A percentile compares a stretch with the other conserved stretches of the same genome.
These are phyloP conservation scores for Leptodactylus fallax DNA, from an alignment of 2,797 vertebrate species.

Conservation along the genomic window DNA sequence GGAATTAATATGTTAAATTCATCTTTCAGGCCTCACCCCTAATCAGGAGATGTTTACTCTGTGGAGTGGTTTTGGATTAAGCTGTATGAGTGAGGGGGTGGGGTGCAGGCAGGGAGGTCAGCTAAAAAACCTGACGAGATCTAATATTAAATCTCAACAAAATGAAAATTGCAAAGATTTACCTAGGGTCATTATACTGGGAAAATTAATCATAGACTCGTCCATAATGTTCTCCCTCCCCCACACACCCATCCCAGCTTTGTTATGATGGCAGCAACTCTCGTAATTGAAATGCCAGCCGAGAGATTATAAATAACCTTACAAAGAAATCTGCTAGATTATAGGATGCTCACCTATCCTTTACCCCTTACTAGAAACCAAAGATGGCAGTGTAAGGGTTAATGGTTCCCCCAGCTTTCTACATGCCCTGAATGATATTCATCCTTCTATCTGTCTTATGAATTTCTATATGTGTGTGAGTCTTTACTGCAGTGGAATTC, in stretches of 20 bases:
- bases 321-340: not conserved
- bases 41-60: constrained; percentile 84
- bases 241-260: constrained; percentile 67
- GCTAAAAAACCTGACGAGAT: constrained; percentile 73
- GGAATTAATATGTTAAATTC: constrained; percentile 76
- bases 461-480: not conserved
- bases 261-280: not conserved
- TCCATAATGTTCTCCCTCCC: constrained; percentile 70
- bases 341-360: not conserved
- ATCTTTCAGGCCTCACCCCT: constrained; percentile 77
- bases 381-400: not conserved
- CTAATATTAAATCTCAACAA: constrained; percentile 96
- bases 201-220: constrained; percentile 90
- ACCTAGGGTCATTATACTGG: constrained; percentile 87
- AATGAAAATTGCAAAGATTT: constrained; percentile 98
- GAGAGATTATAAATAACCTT: constrained; percentile 30
- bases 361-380: not conserved
- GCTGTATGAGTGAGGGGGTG: constrained; percentile 54
- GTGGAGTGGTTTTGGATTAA: constrained; percentile 92
- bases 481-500: not conserved
- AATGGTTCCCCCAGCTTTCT: not conserved
- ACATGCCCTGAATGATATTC: not conserved
- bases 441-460: not conserved
- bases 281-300: constrained; percentile 14
- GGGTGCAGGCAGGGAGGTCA: constrained; percentile 64